A percentile compares a stretch with the other conserved stretches of the same genome.
Evolutionary conservation across 2,888 invertebrate genomes (phyloP).

Genomic region (Julus scandinavius): DNA sequence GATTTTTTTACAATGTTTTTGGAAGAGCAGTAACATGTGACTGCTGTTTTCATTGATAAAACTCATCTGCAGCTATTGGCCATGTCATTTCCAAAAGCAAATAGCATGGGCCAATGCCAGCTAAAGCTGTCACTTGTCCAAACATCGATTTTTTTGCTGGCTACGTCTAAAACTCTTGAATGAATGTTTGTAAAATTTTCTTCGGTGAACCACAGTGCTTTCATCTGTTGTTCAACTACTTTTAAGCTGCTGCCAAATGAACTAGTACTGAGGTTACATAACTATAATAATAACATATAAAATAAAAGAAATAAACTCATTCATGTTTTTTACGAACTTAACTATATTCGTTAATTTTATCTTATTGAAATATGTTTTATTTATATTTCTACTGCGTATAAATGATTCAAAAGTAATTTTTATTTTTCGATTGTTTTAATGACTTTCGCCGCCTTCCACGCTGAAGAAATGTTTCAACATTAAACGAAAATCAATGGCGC

Average conservation of each 20-base stretch:
- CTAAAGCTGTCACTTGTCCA: constrained; percentile 21
- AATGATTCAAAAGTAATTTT: too few relatives aligned
- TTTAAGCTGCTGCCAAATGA: neutral
- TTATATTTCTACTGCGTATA: too few relatives aligned
- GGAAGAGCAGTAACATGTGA: neutral
- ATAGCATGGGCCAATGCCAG: constrained; percentile 10
- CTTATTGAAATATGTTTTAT: too few relatives aligned
- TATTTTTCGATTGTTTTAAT: neutral
- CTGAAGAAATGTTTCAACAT: too few relatives aligned
- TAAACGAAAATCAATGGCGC: too few relatives aligned
- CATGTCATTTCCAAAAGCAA: neutral
- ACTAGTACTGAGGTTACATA: neutral
- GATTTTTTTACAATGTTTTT: neutral
- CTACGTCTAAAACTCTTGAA: neutral
- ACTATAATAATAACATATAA: too few relatives aligned
- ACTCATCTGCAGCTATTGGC: constrained; percentile 15
- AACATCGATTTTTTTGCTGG: neutral
- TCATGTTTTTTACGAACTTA: too few relatives aligned
- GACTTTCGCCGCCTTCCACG: neutral
- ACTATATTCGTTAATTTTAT: neutral
- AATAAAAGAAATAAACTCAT: too few relatives aligned
- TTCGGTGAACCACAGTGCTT: neutral
- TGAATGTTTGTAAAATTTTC: constrained; percentile 1
- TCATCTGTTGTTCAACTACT: neutral
- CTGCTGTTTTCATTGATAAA: constrained; percentile 28